Evolutionary conservation across 2,113 vertebrate species (phyloP).

Genomic region (Tyrannus savana): DNA sequence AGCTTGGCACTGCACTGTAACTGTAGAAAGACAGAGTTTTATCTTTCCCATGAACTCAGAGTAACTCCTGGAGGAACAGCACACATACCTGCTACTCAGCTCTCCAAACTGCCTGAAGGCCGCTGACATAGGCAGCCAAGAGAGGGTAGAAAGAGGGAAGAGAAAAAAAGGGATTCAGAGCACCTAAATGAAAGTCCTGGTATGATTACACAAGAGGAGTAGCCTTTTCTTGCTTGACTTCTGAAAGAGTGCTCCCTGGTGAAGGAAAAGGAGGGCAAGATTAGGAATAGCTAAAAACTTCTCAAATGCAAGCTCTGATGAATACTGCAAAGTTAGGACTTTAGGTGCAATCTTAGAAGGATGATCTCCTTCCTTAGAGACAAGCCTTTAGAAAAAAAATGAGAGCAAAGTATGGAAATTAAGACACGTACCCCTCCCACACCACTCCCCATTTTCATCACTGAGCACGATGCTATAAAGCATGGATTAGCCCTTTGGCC

Average conservation of each 20-base stretch:
- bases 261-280: background rate
- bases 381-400: background rate
- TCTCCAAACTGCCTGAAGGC: background rate
- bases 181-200: background rate
- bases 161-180: background rate
- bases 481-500: background rate
- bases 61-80: background rate
- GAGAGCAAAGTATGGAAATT: background rate
- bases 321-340: background rate
- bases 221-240: background rate
- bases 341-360: background rate
- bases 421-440: background rate
- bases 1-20: too few species aligned
- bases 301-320: rapidly evolving
- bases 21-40: too few species aligned
- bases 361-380: background rate
- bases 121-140: background rate
- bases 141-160: background rate
- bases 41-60: background rate
- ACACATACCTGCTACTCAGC: background rate
- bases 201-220: background rate
- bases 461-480: too few species aligned
- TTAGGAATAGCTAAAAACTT: background rate
- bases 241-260: background rate
- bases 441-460: background rate